Evolutionary conservation across 2,113 vertebrate genomes (phyloP).

Genomic region (Mugil cephalus): DNA sequence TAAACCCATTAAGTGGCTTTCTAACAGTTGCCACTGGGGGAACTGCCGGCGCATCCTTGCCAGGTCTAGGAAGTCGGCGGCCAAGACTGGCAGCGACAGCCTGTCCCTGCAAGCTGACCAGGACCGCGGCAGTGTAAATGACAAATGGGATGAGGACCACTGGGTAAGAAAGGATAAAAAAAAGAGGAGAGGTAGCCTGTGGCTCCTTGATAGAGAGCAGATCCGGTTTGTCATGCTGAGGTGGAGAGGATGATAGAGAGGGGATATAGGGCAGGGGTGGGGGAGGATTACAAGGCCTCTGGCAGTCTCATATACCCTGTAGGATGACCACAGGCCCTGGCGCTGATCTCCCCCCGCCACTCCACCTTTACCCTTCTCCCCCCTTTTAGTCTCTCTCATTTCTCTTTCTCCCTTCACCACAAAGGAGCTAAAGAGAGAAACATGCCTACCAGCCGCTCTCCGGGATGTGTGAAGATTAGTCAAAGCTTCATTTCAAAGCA

Average conservation of each 20-base stretch:
- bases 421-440: conserved; percentile 11
- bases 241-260: conserved; percentile 57
- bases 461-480: conserved; percentile 51
- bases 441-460: conserved; percentile 31
- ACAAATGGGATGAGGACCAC: conserved; percentile 56
- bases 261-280: conserved; percentile 33
- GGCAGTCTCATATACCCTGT: conserved; percentile 47
- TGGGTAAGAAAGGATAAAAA: conserved; percentile 43
- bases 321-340: conserved; percentile 46
- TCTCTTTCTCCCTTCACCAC: background rate
- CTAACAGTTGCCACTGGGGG: conserved; percentile 54
- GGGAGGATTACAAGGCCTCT: conserved; percentile 65
- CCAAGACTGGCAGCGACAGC: conserved; percentile 41
- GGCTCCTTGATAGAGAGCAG: conserved; percentile 72
- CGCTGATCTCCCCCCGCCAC: background rate
- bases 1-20: conserved; percentile 71
- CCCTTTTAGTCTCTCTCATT: background rate
- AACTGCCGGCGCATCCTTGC: conserved; percentile 49
- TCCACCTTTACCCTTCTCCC: background rate
- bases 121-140: conserved; percentile 42
- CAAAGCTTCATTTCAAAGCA: conserved; percentile 54
- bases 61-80: conserved; percentile 39
- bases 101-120: conserved; percentile 37
- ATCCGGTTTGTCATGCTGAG: conserved; percentile 79
- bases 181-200: conserved; percentile 58